Base-by-base conservation (phyloP, 2,797 vertebrate species). In the Fistularia tabacaria region DNA sequence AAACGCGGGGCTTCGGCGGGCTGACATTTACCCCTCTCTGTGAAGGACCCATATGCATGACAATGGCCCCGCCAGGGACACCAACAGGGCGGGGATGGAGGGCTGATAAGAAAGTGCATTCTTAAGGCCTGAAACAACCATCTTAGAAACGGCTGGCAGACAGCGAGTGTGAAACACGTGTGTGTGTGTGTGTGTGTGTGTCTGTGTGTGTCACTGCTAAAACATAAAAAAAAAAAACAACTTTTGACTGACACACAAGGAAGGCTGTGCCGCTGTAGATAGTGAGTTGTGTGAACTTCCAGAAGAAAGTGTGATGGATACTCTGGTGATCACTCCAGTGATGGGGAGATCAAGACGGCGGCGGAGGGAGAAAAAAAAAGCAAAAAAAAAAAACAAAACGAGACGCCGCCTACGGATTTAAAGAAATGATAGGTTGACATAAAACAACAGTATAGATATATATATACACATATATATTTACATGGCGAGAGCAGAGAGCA, bases 211-310 rank as follows among this genome's bases (percentile, higher is more conserved):
- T 54, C 41, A 54, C 15, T 40, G 25, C 25, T 25, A 25, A 25
- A 68, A 54, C 73, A 64, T 70, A 57, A 55, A 77, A 71, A 85
- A 66, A 87, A 81, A 73, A 84, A 83, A 78, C 45, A 66, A 71
- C 39, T 58, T 77, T 54, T 77, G 77, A 86, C 69, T 80, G 77
- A 78, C 72, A 72, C 58, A 66, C 74, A 68, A 75, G 61, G 58
- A 77, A 73, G 57, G 66, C 80, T 84, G 79, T 57, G 57, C 57
- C 41, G 44, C 71, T 73, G 85, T 62, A 85, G 85, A 87, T 86
- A 82, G 73, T 60, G 74, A 71, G 73, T 61, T 81, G 76, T 65
- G 67, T 46, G 57, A 69, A 81, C 66, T 80, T 82, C 63, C 79
- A 81, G 62, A 62, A 74, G 62, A 79, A 52, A 54, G 70, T 57